Conservation (phyloP, 2,797 vertebrate genomes). For the Dallia pectoralis region DNA sequence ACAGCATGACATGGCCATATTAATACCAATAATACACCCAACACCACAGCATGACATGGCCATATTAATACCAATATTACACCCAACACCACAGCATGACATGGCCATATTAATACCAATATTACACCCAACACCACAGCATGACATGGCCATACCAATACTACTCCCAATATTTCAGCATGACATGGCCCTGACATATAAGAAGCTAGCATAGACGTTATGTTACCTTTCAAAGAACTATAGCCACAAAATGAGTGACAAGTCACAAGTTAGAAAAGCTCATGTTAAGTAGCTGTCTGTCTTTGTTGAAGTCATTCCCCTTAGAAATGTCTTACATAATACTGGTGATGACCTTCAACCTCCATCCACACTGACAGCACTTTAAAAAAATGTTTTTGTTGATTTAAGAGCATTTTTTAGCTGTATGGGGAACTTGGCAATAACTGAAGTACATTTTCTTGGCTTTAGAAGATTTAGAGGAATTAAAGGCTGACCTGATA, state of each 20-base stretch:
- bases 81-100: no score
- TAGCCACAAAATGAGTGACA: not conserved
- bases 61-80: no score
- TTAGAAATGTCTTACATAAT: not conserved
- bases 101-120: no score
- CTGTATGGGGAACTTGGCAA: conserved; percentile 10
- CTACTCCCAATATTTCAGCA: no score
- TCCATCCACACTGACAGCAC: not conserved
- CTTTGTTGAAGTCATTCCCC: not conserved
- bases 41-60: not conserved
- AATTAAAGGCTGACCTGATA: not conserved
- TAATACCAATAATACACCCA: no score
- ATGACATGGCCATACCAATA: not conserved
- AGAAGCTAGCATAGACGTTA: not conserved
- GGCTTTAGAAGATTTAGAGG: conserved; percentile 18
- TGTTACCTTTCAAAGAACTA: not conserved
- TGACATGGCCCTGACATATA: not conserved
- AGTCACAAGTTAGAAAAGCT: not conserved
- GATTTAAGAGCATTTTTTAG: not conserved
- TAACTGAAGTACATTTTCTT: conserved; percentile 28
- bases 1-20: not conserved
- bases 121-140: no score
- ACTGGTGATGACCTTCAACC: not conserved
- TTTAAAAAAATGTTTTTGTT: not conserved
- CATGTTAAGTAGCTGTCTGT: not conserved